Percentiles rank a stretch among this genome's conserved stretches.
Conservation (phyloP, 2,888 invertebrate genomes). For the Aproaerema taeniolella region DNA sequence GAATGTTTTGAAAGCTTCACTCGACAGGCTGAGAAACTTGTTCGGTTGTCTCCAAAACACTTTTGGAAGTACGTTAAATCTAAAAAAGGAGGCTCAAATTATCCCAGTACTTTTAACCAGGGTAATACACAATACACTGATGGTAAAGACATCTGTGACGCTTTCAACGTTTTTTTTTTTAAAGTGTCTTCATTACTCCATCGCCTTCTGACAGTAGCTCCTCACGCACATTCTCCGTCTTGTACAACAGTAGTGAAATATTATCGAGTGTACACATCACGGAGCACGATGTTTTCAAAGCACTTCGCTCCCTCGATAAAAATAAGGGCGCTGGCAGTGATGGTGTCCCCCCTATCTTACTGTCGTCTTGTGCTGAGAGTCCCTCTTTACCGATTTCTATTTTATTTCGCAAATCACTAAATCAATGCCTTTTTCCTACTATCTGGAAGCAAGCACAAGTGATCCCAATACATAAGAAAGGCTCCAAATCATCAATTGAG, state of each 20-base stretch:
- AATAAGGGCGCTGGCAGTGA: no score
- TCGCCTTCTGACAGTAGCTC: no score
- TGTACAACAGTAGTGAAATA: neutral
- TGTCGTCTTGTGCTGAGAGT: no score
- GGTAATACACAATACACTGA: no score
- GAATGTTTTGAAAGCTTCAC: conserved; percentile 6
- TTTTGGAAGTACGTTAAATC: conserved; percentile 1
- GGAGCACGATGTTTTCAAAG: neutral
- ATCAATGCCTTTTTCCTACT: no score
- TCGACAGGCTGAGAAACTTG: neutral
- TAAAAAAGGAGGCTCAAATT: neutral
- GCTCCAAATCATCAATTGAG: no score
- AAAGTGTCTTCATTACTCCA: neutral
- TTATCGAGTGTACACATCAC: neutral
- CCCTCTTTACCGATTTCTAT: no score
- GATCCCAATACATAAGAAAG: no score
- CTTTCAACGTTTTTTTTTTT: neutral
- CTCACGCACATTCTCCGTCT: no score
- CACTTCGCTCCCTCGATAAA: neutral
- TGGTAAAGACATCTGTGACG: neutral
- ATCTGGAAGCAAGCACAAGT: no score
- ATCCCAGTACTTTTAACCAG: neutral
- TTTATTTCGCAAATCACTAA: no score
- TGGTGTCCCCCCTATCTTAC: no score
- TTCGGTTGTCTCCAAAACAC: neutral